These are phyloP conservation scores for Rhingia rostrata DNA, from an alignment of 2,888 invertebrate genomes.

Conservation along the genomic window DNA sequence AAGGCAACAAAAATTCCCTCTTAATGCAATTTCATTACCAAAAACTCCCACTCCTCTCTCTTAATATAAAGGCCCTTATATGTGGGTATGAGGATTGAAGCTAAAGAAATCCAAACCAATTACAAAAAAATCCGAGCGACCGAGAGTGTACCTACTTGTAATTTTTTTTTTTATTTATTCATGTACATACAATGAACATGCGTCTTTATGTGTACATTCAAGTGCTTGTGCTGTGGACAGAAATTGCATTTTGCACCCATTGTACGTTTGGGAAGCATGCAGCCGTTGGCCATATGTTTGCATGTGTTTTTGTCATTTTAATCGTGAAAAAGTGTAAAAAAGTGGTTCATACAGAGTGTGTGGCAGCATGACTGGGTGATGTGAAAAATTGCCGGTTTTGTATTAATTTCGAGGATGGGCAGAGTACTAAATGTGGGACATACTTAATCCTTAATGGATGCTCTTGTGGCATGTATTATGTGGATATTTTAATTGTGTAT, in stretches of 20 bases:
- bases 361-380: not conserved
- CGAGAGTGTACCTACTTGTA: constrained; percentile 5
- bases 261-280: constrained; percentile 20
- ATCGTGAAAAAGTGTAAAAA: not conserved
- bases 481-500: no score
- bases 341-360: not conserved
- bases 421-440: not conserved
- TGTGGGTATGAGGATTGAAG: constrained; percentile 42
- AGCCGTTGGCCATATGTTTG: constrained; percentile 42
- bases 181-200: not conserved
- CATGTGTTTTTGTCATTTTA: constrained; percentile 39
- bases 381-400: constrained; percentile 1
- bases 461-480: no score
- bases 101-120: constrained; percentile 49
- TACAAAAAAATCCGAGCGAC: constrained; percentile 12
- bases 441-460: not conserved
- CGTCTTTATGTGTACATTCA: constrained; percentile 1
- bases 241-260: constrained; percentile 62
- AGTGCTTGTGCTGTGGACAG: constrained; percentile 35
- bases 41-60: constrained; percentile 52
- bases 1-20: constrained; percentile 3
- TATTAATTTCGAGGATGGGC: constrained; percentile 1
- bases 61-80: constrained; percentile 37
- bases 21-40: constrained; percentile 46
- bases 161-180: not conserved